Conservation (phyloP, 2,797 vertebrate genomes). For the Netta rufina region DNA sequence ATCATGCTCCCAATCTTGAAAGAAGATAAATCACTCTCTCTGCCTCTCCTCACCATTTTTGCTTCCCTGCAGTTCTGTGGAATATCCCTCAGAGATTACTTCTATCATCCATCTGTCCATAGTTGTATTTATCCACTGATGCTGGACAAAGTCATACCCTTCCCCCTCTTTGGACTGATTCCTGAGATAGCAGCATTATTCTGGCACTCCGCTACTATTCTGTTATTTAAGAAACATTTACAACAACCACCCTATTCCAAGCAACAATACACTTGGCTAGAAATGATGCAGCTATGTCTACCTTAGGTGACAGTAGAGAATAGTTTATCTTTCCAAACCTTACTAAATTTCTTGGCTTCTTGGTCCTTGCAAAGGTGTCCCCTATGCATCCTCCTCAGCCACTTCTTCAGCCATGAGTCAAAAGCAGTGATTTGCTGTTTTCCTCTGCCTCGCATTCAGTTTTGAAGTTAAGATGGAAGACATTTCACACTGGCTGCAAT, state of each 20-base stretch:
- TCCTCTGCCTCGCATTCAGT: not conserved
- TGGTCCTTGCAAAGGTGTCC: not conserved
- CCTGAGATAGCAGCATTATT: not conserved
- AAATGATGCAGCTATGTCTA: not conserved
- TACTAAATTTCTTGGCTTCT: not conserved
- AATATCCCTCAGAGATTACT: slow-evolving; percentile 31
- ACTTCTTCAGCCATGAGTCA: not conserved
- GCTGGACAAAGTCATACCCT: slow-evolving; percentile 1
- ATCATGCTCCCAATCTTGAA: not conserved
- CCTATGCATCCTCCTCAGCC: not conserved
- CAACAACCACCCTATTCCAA: not conserved
- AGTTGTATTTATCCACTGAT: slow-evolving; percentile 19
- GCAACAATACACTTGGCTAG: not conserved
- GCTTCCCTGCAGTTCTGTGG: not conserved
- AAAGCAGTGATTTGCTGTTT: not conserved
- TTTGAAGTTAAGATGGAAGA: not conserved
- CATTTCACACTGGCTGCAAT: not conserved
- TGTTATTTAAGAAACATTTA: not conserved
- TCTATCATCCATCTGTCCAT: slow-evolving; percentile 14
- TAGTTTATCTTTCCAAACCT: not conserved
- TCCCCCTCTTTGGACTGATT: not conserved
- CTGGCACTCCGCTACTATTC: not conserved
- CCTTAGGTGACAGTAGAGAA: not conserved
- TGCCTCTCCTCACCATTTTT: not conserved
- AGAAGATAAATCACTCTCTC: not conserved